Conservation (phyloP, 2,113 vertebrate species). For the Rhipidura dahli region DNA sequence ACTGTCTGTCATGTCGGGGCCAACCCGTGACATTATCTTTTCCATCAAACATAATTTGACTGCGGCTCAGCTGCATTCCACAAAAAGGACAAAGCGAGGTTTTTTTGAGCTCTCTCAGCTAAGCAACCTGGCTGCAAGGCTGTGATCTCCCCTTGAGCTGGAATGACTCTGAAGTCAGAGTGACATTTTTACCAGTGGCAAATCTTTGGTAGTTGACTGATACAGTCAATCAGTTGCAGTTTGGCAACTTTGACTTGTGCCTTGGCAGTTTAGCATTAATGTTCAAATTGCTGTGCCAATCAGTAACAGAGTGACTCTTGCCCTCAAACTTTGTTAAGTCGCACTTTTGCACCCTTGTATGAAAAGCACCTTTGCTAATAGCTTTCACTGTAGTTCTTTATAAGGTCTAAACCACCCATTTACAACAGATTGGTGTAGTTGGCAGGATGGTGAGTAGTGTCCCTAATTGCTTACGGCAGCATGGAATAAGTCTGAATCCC, state of each 20-base stretch:
- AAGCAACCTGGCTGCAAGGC: neutral
- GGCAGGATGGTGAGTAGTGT: neutral
- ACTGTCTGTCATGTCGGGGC: too few species aligned
- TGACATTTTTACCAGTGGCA: neutral
- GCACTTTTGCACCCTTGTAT: neutral
- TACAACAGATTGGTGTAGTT: neutral
- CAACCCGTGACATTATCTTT: too few species aligned
- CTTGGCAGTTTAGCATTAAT: neutral
- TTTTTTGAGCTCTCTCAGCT: neutral
- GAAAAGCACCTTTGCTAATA: neutral
- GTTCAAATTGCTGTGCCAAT: neutral
- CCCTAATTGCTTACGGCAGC: neutral
- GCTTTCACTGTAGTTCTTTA: neutral
- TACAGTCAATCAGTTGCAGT: accelerated
- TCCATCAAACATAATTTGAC: neutral
- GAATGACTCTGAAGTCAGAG: neutral
- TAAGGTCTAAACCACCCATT: neutral
- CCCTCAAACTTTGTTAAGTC: neutral
- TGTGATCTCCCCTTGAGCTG: neutral
- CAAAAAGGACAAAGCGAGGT: neutral
- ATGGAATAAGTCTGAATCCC: neutral
- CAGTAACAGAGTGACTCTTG: neutral
- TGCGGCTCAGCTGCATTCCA: neutral
- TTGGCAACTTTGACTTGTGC: neutral
- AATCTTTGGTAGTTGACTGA: neutral